A percentile compares a stretch with the other conserved stretches of the same genome.
Conservation (phyloP, 2,888 invertebrate genomes). For the Deilephila porcellus region DNA sequence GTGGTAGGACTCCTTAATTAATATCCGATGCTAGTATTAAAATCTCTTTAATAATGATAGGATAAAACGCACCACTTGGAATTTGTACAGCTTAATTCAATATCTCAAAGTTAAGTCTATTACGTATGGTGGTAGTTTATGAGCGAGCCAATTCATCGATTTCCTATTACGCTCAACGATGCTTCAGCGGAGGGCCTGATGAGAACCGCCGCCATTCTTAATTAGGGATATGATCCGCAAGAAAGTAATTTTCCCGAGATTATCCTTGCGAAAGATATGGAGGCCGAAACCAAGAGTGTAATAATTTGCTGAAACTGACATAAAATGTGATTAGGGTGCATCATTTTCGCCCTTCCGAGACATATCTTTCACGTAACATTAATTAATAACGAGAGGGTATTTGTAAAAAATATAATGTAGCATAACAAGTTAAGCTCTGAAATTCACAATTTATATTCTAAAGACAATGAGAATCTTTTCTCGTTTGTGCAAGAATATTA, state of each 20-base stretch:
- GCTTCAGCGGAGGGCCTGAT: slow-evolving; percentile 56
- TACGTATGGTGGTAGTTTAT: slow-evolving; percentile 40
- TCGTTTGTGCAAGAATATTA: background rate
- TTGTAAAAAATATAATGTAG: background rate
- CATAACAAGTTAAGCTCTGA: background rate
- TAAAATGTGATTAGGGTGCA: slow-evolving; percentile 41
- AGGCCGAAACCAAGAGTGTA: slow-evolving; percentile 48
- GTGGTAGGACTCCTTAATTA: too few species aligned
- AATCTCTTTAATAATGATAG: too few species aligned
- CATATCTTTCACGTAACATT: slow-evolving; percentile 36
- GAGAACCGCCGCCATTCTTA: slow-evolving; percentile 65
- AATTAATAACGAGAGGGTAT: slow-evolving; percentile 16
- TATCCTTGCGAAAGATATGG: slow-evolving; percentile 47
- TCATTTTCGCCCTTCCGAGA: slow-evolving; percentile 24
- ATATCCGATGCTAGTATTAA: too few species aligned
- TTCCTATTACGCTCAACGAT: slow-evolving; percentile 62
- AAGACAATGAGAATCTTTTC: background rate
- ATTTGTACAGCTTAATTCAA: background rate
- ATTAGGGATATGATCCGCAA: slow-evolving; percentile 75
- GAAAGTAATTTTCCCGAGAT: slow-evolving; percentile 73
- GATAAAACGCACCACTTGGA: too few species aligned
- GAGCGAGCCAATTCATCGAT: slow-evolving; percentile 60
- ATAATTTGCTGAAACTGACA: slow-evolving; percentile 51
- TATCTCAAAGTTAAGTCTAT: background rate
- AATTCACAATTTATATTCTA: slow-evolving; percentile 1